phyloP scores from a whole-genome alignment of 1,140 invertebrate genomes.

The fruit fly (Drosophila melanogaster) region Release_6_plus_ISO1_MT NT_037436.4:16848001-16848500 shows the following conservation, averaged over 20 bases:
- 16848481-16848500: slow-evolving; percentile 58
- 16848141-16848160: slow-evolving; percentile 71
- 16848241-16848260: slow-evolving; percentile 19
- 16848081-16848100: slow-evolving; percentile 81
- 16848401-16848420: slow-evolving; percentile 45
- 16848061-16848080: slow-evolving; percentile 74
- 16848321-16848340: slow-evolving; percentile 74
- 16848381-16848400: slow-evolving; percentile 75
- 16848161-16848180: slow-evolving; percentile 59
- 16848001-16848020: neutral
- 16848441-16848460: slow-evolving; percentile 54
- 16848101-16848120: slow-evolving; percentile 55
- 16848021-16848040: neutral
- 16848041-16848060: slow-evolving; percentile 57
- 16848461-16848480: slow-evolving; percentile 49
- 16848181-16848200: slow-evolving; percentile 9
- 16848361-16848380: slow-evolving; percentile 80
- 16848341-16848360: slow-evolving; percentile 79
- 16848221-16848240: neutral
- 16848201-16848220: neutral
- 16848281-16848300: slow-evolving; percentile 55
- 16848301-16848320: slow-evolving; percentile 67
- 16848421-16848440: slow-evolving; percentile 65
- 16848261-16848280: slow-evolving; percentile 71
- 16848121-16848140: slow-evolving; percentile 61